Evolutionary conservation across 2,888 invertebrate genomes (phyloP), one percentile per base, ranked within the genome.

Genomic region (Lobophora halterata): DNA sequence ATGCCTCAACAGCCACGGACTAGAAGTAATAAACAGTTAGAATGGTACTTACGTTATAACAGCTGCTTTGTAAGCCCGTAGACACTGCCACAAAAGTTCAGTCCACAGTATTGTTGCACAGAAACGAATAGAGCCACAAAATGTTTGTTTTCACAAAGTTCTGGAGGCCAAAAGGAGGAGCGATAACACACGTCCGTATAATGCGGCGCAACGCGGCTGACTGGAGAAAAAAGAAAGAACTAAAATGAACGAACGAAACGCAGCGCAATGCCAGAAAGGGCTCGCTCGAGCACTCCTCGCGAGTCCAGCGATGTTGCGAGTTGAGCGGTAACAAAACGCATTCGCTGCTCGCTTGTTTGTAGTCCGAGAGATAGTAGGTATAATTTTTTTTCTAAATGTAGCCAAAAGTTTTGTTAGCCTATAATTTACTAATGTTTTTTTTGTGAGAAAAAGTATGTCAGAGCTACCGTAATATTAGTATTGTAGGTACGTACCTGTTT

Each of bases 21-120:
- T 5, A 62, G 58, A n/a, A 40, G 60, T 65, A 67, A 77, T 74
- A 77, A 79, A 83, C 83, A 79, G 82, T 81, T 82, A 82, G 72
- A 71, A 75, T 73, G 72, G 34, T 80, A 82, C 82, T 82, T 72
- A 83, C 83, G 69, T 70, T 58, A 59, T 55, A 58, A 65, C 62
- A 56, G 50, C 47, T 55, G 66, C 66, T 57, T 68, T 68, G 68
- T 70, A 67, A 66, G 62, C 68, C 71, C 56, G 53, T 49, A 6
- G 9, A 24, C 60, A 63, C 72, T 71, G 25, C 19, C 70, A 62
- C 54, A 27, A 48, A 63, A 52, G 49, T 62, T 45, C 48, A 63
- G 69, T 70, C 66, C 74, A 79, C 77, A 73, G 48, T 56, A 48
- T 48, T 58, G 45, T 44, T 47, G 49, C 73, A 75, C 75, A 63